Percentiles rank a stretch among this genome's conserved stretches.
These are phyloP conservation scores for Drosophila chauvacae DNA, from an alignment of 1,140 invertebrate species.

Conservation along the genomic window DNA sequence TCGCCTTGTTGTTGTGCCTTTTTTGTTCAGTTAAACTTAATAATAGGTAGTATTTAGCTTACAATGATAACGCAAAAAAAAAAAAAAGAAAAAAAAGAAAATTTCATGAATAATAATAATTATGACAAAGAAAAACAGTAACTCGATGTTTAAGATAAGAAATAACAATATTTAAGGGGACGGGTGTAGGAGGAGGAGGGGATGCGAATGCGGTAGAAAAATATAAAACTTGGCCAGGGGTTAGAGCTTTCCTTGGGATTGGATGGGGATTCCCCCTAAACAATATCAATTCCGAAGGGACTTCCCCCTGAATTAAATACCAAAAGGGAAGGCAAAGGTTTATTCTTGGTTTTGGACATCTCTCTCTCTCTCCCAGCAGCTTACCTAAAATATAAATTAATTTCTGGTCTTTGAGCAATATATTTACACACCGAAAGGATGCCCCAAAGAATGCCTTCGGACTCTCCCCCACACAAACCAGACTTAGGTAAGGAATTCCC, in stretches of 20 bases:
- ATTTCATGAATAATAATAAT: constrained; percentile 23
- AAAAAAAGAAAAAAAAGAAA: constrained; percentile 2
- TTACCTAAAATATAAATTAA: constrained; percentile 11
- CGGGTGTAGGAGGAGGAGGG: constrained; percentile 1
- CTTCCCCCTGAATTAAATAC: not conserved
- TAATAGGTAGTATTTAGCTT: constrained; percentile 36
- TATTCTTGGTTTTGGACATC: not conserved
- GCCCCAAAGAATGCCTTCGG: no score
- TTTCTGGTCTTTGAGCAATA: constrained; percentile 27
- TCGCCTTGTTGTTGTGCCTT: constrained; percentile 16
- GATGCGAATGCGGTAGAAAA: not conserved
- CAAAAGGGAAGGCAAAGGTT: not conserved
- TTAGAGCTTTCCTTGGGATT: not conserved
- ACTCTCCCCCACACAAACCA: not conserved
- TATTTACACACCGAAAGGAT: not conserved
- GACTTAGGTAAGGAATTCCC: not conserved
- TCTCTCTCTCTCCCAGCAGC: not conserved
- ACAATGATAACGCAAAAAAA: constrained; percentile 26
- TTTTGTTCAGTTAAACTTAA: constrained; percentile 48
- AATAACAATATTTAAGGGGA: constrained; percentile 22
- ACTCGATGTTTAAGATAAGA: constrained; percentile 3
- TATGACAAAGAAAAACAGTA: constrained; percentile 8
- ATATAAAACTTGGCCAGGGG: constrained; percentile 1
- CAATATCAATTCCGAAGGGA: not conserved
- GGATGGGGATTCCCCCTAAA: not conserved